Evolutionary conservation across 2,888 invertebrate genomes (phyloP).

Genomic region (Toxonevra muliebris): DNA sequence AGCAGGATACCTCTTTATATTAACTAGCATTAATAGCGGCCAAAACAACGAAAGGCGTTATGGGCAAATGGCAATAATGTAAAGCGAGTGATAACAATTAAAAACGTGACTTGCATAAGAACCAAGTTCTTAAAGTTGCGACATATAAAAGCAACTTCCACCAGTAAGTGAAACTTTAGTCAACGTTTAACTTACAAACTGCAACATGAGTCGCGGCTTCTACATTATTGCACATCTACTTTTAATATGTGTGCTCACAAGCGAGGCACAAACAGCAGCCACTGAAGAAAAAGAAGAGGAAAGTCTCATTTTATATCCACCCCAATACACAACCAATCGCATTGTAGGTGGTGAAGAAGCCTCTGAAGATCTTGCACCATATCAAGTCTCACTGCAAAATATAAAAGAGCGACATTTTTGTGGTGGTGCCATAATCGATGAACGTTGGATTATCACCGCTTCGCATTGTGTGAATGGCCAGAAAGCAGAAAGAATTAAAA

Average conservation of each 20-base stretch:
- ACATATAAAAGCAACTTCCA: not conserved
- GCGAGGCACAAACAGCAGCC: conserved; percentile 3
- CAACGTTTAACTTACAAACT: conserved; percentile 29
- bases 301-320: conserved; percentile 48
- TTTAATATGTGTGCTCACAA: conserved; percentile 1
- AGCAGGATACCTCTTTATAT: too few relatives aligned
- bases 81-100: conserved; percentile 3
- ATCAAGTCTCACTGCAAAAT: conserved; percentile 61
- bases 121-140: not conserved
- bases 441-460: conserved; percentile 59
- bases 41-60: not conserved
- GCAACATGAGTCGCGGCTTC: conserved; percentile 18
- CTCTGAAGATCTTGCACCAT: conserved; percentile 55
- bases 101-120: conserved; percentile 32
- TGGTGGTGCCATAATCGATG: conserved; percentile 60
- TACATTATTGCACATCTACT: conserved; percentile 17
- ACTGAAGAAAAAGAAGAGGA: conserved; percentile 11
- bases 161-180: conserved; percentile 34
- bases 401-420: conserved; percentile 54
- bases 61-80: not conserved
- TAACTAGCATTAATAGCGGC: not conserved
- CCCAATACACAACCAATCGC: conserved; percentile 48
- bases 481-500: conserved; percentile 43
- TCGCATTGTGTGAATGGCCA: conserved; percentile 58
- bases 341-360: conserved; percentile 60